phyloP scores from a whole-genome alignment of 2,113 vertebrate species.

The Indicator indicator region DNA sequence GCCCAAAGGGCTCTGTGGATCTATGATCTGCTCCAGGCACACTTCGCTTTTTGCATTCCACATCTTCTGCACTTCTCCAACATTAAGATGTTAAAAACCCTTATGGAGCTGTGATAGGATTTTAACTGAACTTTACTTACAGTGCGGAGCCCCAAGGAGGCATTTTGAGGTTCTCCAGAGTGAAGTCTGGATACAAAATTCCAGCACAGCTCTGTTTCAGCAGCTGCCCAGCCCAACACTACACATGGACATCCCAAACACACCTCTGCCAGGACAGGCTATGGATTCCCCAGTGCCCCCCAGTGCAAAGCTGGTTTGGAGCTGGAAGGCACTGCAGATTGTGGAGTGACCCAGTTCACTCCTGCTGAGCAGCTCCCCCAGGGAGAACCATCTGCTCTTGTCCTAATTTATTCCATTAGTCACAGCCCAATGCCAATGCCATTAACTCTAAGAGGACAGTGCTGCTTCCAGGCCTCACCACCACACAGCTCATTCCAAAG shows the following conservation, averaged over 20 bases:
- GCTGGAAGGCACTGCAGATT: neutral
- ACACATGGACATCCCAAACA: neutral
- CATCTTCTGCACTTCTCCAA: neutral
- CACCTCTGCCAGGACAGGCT: neutral
- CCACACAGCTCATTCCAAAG: neutral
- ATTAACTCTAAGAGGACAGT: neutral
- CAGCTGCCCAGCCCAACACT: neutral
- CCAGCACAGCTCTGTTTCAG: neutral
- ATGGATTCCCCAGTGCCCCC: neutral
- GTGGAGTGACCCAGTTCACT: conserved; percentile 77
- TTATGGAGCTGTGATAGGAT: neutral
- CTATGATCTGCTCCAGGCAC: neutral
- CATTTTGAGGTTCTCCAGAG: neutral
- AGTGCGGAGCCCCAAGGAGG: neutral
- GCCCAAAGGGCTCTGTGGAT: neutral
- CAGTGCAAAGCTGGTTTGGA: neutral
- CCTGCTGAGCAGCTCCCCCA: conserved; percentile 38
- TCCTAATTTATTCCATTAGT: conserved; percentile 79
- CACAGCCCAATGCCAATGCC: conserved; percentile 49
- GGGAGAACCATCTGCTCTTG: conserved; percentile 77
- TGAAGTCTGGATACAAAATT: neutral
- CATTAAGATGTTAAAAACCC: neutral
- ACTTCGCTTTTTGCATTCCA: neutral
- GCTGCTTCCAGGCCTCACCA: neutral
- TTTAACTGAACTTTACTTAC: neutral